Conservation (phyloP, 2,113 vertebrate genomes). For the Parotia lawesii region DNA sequence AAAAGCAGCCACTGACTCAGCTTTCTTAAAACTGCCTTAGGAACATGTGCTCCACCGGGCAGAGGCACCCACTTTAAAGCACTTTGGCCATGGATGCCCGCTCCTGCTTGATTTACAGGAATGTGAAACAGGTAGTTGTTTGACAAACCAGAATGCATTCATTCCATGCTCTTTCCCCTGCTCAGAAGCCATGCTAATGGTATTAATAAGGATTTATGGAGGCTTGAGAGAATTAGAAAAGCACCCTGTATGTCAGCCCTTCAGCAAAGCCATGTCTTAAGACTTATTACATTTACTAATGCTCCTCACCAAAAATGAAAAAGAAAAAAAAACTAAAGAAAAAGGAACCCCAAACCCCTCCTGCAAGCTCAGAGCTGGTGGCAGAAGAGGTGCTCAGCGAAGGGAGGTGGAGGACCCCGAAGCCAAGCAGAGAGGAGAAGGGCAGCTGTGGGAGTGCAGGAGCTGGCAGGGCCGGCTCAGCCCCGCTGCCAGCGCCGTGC, state of each 20-base stretch:
- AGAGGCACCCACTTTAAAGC: not conserved
- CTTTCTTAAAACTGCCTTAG: not conserved
- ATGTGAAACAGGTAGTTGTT: not conserved
- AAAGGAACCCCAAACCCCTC: not conserved
- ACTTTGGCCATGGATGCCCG: not conserved
- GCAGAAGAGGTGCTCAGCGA: not conserved
- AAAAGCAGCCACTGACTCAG: not conserved
- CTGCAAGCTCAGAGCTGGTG: not conserved
- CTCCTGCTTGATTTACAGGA: not conserved
- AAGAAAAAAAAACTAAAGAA: not conserved
- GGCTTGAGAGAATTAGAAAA: constrained; percentile 35
- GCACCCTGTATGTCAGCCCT: not conserved
- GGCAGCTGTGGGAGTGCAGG: not conserved
- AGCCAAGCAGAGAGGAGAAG: not conserved
- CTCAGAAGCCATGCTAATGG: not conserved
- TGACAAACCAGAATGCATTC: not conserved
- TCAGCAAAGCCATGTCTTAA: not conserved
- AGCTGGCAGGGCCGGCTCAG: not conserved
- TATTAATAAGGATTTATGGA: constrained; percentile 45
- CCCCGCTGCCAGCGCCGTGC: not conserved
- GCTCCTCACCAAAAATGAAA: not conserved
- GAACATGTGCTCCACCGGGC: not conserved
- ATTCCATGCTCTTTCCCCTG: not conserved
- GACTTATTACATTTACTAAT: not conserved
- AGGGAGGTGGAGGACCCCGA: not conserved